Conservation (phyloP, 2,888 invertebrate species). For the Euclidia mi region DNA sequence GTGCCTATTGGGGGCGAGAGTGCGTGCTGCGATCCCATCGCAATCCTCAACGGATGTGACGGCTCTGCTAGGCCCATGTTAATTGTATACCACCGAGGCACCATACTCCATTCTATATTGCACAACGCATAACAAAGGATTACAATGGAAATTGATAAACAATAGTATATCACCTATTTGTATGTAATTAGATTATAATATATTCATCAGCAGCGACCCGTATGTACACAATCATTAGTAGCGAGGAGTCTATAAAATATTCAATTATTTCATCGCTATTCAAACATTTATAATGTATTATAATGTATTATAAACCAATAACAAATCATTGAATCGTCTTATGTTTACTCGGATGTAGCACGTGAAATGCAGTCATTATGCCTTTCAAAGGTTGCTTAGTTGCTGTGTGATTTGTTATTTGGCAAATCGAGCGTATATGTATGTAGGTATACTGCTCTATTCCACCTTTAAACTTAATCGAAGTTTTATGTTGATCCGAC, state of each 20-base stretch:
- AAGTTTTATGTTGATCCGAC: neutral
- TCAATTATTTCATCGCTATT: no score
- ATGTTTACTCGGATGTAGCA: no score
- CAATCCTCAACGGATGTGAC: constrained; percentile 65
- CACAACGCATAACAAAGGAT: constrained; percentile 30
- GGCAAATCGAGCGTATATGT: no score
- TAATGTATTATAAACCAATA: no score
- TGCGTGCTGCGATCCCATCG: constrained; percentile 72
- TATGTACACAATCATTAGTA: no score
- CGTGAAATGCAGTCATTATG: no score
- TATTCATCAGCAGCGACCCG: neutral
- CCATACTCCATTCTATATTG: constrained; percentile 21
- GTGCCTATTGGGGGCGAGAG: constrained; percentile 71
- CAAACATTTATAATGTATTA: no score
- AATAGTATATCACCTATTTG: constrained; percentile 28
- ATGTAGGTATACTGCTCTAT: no score
- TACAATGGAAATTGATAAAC: constrained; percentile 26
- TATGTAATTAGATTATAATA: constrained; percentile 4
- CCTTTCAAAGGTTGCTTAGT: no score
- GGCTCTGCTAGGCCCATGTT: constrained; percentile 61
- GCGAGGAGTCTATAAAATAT: no score
- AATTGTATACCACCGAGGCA: constrained; percentile 68
- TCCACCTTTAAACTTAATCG: neutral
- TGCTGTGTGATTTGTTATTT: no score
- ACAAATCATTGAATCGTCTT: no score